phyloP scores from a whole-genome alignment of 2,797 vertebrate genomes.

The Coregonus sp. region DNA sequence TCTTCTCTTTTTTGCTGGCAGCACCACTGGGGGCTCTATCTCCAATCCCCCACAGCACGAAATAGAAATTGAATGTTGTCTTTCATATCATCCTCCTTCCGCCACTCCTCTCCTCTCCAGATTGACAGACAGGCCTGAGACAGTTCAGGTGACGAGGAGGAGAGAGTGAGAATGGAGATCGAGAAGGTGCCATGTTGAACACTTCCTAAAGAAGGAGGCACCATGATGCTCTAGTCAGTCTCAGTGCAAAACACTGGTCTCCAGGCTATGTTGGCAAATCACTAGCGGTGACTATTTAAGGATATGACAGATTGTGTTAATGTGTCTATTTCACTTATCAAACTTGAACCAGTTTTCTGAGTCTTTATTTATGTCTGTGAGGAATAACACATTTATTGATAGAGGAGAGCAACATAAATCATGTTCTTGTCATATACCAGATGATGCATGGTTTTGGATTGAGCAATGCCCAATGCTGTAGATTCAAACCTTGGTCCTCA shows the following conservation, averaged over 20 bases:
- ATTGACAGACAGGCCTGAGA: constrained; percentile 63
- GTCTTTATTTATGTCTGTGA: constrained; percentile 53
- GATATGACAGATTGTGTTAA: constrained; percentile 64
- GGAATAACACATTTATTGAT: constrained; percentile 54
- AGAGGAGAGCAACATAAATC: constrained; percentile 21
- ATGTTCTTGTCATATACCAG: constrained; percentile 16
- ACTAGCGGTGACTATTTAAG: constrained; percentile 58
- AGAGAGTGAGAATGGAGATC: constrained; percentile 57
- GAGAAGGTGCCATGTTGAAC: constrained; percentile 64
- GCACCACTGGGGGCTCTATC: constrained; percentile 48
- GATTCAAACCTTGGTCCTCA: not conserved
- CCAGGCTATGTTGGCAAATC: constrained; percentile 30
- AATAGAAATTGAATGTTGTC: not conserved
- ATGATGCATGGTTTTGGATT: not conserved
- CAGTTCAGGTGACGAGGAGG: constrained; percentile 67
- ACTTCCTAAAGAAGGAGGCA: constrained; percentile 58
- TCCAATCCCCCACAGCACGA: constrained; percentile 18
- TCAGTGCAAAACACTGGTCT: constrained; percentile 3
- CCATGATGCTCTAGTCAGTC: constrained; percentile 1
- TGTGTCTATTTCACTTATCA: constrained; percentile 62
- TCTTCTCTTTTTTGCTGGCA: constrained; percentile 52
- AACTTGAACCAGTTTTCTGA: constrained; percentile 54
- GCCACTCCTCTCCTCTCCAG: constrained; percentile 41
- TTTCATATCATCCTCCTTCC: constrained; percentile 27
- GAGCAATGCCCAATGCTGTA: not conserved